Evolutionary conservation across 2,797 vertebrate genomes (phyloP).

Genomic region (Labroides dimidiatus): DNA sequence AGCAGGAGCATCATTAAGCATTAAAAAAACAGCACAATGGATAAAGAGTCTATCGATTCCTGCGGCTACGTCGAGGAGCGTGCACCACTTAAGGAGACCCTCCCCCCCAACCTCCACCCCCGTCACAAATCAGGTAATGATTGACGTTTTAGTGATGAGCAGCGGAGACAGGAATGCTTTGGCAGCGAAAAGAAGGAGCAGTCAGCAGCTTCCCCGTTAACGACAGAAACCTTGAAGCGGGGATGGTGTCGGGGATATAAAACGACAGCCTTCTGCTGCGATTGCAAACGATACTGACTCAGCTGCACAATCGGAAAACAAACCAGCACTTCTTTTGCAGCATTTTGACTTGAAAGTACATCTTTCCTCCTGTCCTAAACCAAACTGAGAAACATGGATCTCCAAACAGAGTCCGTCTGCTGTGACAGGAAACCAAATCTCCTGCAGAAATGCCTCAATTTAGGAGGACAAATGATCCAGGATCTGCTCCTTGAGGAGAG

Average conservation of each 20-base stretch:
- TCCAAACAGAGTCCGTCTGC: neutral
- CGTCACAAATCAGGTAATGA: constrained; percentile 69
- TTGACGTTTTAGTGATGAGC: constrained; percentile 71
- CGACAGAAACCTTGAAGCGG: constrained; percentile 49
- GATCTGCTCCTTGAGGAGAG: constrained; percentile 8
- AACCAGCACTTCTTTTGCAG: neutral
- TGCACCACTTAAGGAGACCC: constrained; percentile 52
- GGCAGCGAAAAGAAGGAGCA: constrained; percentile 65
- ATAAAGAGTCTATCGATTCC: constrained; percentile 54
- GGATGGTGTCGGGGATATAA: constrained; percentile 68
- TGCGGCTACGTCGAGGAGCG: constrained; percentile 13
- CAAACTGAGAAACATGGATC: neutral
- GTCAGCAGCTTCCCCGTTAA: constrained; percentile 74
- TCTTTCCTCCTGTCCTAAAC: neutral
- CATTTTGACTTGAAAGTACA: neutral
- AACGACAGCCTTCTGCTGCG: constrained; percentile 31
- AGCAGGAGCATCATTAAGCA: constrained; percentile 18
- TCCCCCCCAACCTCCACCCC: too few relatives aligned
- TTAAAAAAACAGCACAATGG: constrained; percentile 6
- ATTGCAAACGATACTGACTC: constrained; percentile 63
- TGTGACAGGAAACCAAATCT: neutral
- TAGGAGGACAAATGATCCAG: neutral
- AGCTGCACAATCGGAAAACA: constrained; percentile 14
- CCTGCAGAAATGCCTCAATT: constrained; percentile 4
- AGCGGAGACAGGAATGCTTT: constrained; percentile 62